Base-by-base conservation (phyloP, 2,113 vertebrate genomes). In the Aldabrachelys gigantea region DNA sequence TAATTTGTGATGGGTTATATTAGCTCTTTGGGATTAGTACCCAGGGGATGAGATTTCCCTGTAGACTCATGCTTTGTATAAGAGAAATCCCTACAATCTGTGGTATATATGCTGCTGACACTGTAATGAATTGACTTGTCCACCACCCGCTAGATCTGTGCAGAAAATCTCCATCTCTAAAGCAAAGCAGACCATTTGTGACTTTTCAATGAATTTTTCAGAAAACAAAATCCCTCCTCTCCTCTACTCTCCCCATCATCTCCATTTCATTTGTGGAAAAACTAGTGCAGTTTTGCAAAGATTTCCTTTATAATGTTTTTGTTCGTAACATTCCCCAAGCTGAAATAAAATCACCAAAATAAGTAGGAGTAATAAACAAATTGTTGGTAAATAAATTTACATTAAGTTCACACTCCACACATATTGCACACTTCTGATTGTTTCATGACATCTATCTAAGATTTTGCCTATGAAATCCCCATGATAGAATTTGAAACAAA, bases 1-100 rank as follows among this genome's bases (percentile, higher is more conserved):
- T 95, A 93, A 93, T 96, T 91, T 1, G 38, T 50, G 85, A 62
- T 49, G 80, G 75, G 92, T 96, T 92, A 79, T 24, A 86, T 35
- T 86, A 87, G 27, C 41, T 82, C 88, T 86, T 81, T 80, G 31
- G 56, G 25, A 29, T 21, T 44, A 35, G 29, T 62, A 59, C 29
- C 13, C 27, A 44, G 82, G 88, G 83, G 44, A 9, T 92, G 22
- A 54, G 54, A 12, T 83, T 94, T 93, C 85, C 78, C 52, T 82
- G 3, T 81, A 13, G 85, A 72, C 3, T 89, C 38, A 31, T 78
- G 44, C 47, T 19, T 21, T 0, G 76, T 94, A 85, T 80, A 89
- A 72, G 44, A 29, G 35, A 92, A 91, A 52, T 85, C 13, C 0
- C 31, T 96, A 38, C 47, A 11, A 2, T 0, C 91, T 41, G 47